Conservation (phyloP, 2,888 invertebrate genomes). For the Crematogaster levior region DNA sequence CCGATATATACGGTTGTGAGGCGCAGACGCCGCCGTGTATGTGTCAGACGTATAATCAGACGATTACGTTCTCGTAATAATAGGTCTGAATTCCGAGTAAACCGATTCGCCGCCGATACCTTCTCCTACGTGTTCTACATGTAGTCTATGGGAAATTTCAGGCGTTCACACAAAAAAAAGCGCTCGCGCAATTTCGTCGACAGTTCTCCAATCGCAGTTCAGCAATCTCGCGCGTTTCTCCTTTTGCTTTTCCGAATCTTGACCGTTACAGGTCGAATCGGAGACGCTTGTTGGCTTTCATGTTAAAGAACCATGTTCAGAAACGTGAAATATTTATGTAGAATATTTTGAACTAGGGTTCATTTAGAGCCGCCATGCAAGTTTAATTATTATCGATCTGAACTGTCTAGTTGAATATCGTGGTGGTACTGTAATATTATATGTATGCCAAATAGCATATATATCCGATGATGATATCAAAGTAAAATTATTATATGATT, state of each 20-base stretch:
- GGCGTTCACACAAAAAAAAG: constrained; percentile 46
- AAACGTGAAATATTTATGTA: constrained; percentile 8
- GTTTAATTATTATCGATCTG: neutral
- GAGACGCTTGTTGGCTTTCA: neutral
- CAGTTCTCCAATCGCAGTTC: constrained; percentile 39
- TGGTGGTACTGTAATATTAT: neutral
- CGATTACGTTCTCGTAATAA: constrained; percentile 75
- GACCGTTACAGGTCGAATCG: neutral
- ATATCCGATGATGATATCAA: too few relatives aligned
- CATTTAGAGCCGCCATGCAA: neutral
- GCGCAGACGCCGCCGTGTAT: neutral
- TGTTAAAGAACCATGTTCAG: neutral
- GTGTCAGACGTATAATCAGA: constrained; percentile 75
- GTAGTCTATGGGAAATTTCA: constrained; percentile 67
- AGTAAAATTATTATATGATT: too few relatives aligned
- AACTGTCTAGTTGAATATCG: neutral
- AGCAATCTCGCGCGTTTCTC: neutral
- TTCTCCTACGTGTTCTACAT: constrained; percentile 55
- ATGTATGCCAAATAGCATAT: neutral
- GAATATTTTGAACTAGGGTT: neutral
- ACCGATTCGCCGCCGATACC: constrained; percentile 52
- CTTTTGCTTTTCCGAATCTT: constrained; percentile 12
- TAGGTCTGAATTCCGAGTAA: constrained; percentile 73
- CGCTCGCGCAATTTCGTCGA: constrained; percentile 64
- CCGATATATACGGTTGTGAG: constrained; percentile 3